These are phyloP conservation scores for Listrodromus nycthemerus DNA, from an alignment of 2,888 invertebrate species.

Conservation along the genomic window DNA sequence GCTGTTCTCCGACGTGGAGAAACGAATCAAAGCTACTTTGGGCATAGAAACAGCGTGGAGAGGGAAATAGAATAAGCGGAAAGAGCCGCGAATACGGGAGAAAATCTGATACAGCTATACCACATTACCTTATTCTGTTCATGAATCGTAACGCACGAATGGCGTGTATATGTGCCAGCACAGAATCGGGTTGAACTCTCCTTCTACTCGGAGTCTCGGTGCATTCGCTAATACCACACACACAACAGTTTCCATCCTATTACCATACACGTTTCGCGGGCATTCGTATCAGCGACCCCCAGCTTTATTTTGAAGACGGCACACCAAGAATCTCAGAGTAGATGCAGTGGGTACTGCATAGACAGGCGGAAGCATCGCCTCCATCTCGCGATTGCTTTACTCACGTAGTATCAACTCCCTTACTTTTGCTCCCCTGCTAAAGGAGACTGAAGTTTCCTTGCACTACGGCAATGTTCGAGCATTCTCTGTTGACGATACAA, in stretches of 20 bases:
- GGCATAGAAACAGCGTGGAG: background rate
- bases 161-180: background rate
- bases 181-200: conserved; percentile 40
- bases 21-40: conserved; percentile 36
- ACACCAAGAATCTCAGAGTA: background rate
- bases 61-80: background rate
- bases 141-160: conserved; percentile 31
- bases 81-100: background rate
- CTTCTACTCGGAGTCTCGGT: conserved; percentile 30
- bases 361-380: conserved; percentile 15
- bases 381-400: conserved; percentile 34
- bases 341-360: background rate
- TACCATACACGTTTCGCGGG: conserved; percentile 27
- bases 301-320: background rate
- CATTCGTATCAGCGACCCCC: background rate
- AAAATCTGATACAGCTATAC: conserved; percentile 29
- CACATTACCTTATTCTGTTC: conserved; percentile 7
- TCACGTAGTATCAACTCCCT: conserved; percentile 27
- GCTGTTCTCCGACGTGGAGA: conserved; percentile 13
- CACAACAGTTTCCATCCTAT: conserved; percentile 24
- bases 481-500: background rate
- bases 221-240: conserved; percentile 48
- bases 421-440: conserved; percentile 30
- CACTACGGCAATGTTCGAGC: background rate
- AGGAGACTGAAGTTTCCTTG: conserved; percentile 12